Evolutionary conservation across 1,140 invertebrate genomes (phyloP).

Genomic region (Oncopeltus fasciatus): DNA sequence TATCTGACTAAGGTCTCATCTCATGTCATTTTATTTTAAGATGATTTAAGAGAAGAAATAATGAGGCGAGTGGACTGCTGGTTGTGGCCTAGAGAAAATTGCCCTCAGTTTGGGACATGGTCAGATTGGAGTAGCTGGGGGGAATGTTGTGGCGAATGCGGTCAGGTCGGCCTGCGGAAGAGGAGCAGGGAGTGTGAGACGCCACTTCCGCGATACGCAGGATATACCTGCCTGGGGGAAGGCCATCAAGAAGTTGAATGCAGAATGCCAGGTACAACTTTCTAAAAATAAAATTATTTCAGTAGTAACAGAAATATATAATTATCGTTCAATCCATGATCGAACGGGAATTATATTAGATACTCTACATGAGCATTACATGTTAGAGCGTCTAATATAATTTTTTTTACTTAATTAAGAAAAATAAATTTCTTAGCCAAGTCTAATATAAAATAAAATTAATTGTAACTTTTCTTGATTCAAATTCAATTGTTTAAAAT

Average conservation of each 20-base stretch:
- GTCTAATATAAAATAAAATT: no score
- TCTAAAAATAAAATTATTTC: no score
- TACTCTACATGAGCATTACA: no score
- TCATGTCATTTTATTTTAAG: background rate
- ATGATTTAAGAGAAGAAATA: background rate
- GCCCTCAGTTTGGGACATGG: conserved; percentile 53
- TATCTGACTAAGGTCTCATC: no score
- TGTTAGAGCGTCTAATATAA: no score
- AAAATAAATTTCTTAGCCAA: no score
- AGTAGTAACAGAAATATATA: no score
- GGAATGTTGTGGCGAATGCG: conserved; percentile 37
- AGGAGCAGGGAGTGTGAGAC: conserved; percentile 57
- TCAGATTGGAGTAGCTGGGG: conserved; percentile 54
- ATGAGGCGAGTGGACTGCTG: background rate
- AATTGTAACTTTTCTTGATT: no score
- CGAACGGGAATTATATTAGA: no score
- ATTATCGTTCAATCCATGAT: no score
- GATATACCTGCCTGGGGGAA: conserved; percentile 41
- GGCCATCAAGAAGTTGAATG: background rate
- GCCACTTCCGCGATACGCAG: conserved; percentile 61
- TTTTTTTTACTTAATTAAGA: no score
- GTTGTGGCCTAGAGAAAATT: background rate
- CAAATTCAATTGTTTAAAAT: no score
- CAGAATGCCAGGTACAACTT: background rate
- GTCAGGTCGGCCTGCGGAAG: conserved; percentile 60